These are phyloP conservation scores for Hydractinia symbiolongicarpus DNA, from an alignment of 30 jellyfish, hydroid and myxozoan genomes.

Conservation along the genomic window DNA sequence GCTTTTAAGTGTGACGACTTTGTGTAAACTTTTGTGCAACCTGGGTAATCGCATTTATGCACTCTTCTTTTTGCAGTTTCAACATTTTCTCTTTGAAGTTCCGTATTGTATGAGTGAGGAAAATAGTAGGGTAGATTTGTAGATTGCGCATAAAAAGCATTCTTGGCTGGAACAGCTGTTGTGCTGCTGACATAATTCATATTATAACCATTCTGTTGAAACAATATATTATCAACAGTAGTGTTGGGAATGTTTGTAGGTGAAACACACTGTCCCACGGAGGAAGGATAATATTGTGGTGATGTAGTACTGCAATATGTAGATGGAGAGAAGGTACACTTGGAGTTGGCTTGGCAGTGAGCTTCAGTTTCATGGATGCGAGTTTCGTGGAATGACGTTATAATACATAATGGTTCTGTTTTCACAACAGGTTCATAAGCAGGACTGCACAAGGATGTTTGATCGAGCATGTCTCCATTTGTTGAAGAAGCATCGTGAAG, in stretches of 20 bases:
- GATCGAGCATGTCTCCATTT: conserved; percentile 17
- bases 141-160: conserved; percentile 18
- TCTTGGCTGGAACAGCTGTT: conserved; percentile 33
- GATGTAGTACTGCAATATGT: not conserved
- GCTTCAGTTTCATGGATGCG: not conserved
- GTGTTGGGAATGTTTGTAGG: conserved; percentile 6
- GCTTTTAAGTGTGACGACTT: conserved; percentile 94
- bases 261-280: not conserved
- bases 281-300: conserved; percentile 1
- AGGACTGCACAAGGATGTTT: conserved; percentile 1
- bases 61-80: conserved; percentile 77
- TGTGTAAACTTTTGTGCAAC: conserved; percentile 94
- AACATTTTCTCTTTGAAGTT: conserved; percentile 54
- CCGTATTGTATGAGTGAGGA: conserved; percentile 74
- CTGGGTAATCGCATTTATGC: conserved; percentile 88
- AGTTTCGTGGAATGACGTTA: not conserved
- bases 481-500: conserved; percentile 71
- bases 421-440: not conserved
- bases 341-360: conserved; percentile 1
- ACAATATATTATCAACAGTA: not conserved
- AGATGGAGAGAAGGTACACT: not conserved
- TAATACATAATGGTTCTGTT: conserved; percentile 14
- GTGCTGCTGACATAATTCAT: conserved; percentile 18
- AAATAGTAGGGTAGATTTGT: conserved; percentile 40
- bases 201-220: not conserved